These are phyloP conservation scores for Dendrolimus punctatus DNA, from an alignment of 1,140 invertebrate species.

Conservation along the genomic window DNA sequence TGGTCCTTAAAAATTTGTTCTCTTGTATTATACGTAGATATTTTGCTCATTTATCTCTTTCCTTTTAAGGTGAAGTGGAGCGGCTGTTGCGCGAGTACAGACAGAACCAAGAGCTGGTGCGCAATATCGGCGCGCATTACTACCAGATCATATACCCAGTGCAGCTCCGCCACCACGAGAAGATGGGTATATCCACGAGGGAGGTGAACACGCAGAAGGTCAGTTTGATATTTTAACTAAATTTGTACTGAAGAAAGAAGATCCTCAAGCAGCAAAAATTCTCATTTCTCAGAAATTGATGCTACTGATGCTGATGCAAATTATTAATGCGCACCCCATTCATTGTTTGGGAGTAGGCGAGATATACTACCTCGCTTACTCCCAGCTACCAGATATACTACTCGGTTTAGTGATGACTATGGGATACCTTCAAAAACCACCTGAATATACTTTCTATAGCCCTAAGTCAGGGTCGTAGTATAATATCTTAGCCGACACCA, in stretches of 20 bases:
- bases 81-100: conserved; percentile 88
- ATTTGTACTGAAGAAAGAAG: background rate
- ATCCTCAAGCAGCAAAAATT: background rate
- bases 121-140: conserved; percentile 89
- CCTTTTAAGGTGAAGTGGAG: conserved; percentile 87
- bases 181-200: conserved; percentile 93
- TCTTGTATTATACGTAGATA: no score
- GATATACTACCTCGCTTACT: no score
- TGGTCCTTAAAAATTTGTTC: no score
- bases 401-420: no score
- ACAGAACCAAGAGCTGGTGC: conserved; percentile 93
- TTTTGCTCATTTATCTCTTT: conserved; percentile 9
- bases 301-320: no score
- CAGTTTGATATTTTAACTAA: conserved; percentile 35
- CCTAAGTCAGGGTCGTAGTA: no score
- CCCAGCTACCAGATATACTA: no score
- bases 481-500: no score
- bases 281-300: background rate
- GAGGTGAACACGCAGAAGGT: conserved; percentile 89
- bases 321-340: no score
- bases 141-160: conserved; percentile 97
- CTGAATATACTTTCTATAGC: no score
- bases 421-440: no score
- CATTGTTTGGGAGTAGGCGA: no score
- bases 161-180: conserved; percentile 93